Percentiles rank a stretch among this genome's conserved stretches.
These are phyloP conservation scores for Allygus modestus DNA, from an alignment of 2,888 invertebrate species.

Conservation along the genomic window DNA sequence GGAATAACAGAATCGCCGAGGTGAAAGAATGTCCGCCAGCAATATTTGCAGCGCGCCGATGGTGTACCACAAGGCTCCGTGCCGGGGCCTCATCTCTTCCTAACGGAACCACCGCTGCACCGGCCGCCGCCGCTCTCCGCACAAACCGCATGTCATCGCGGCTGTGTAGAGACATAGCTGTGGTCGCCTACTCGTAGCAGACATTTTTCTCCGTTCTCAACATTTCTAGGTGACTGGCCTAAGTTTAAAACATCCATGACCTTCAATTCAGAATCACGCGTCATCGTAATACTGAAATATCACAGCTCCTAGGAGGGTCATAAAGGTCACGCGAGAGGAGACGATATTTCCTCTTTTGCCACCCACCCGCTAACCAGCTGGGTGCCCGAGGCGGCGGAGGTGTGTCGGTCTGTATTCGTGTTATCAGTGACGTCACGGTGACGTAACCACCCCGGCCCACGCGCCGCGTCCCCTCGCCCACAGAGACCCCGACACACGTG, in stretches of 20 bases:
- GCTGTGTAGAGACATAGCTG: not conserved
- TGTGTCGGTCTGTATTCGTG: not conserved
- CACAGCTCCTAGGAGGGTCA: no score
- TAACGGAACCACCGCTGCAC: conserved; percentile 14
- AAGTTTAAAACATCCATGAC: no score
- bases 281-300: no score
- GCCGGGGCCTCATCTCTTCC: conserved; percentile 4
- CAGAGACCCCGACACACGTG: not conserved
- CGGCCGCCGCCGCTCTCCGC: not conserved
- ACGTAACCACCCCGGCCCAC: not conserved
- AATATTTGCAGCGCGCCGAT: not conserved
- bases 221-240: no score
- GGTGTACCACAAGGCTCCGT: conserved; percentile 40
- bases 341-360: not conserved
- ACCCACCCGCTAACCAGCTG: conserved; percentile 22
- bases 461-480: not conserved
- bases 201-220: no score
- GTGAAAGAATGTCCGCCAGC: conserved; percentile 17
- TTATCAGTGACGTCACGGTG: not conserved
- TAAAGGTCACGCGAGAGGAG: no score
- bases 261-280: no score
- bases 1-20: not conserved
- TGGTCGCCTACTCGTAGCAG: no score
- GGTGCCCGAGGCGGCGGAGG: not conserved
- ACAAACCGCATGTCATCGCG: not conserved